phyloP scores from a whole-genome alignment of 2,113 vertebrate genomes.

The Archocentrus centrarchus region DNA sequence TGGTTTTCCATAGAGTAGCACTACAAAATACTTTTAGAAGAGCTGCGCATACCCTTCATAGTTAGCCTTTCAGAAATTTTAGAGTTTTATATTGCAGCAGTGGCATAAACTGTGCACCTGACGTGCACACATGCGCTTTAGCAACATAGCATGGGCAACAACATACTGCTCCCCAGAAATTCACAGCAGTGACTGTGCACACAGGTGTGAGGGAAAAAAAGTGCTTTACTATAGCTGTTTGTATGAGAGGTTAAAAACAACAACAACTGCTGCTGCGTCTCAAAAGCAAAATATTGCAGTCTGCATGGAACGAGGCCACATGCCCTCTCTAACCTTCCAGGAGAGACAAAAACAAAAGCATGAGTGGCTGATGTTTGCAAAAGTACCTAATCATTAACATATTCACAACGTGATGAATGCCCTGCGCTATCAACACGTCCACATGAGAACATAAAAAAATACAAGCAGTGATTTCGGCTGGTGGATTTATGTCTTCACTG shows the following conservation, averaged over 20 bases:
- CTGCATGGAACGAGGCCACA: not conserved
- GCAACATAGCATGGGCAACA: not conserved
- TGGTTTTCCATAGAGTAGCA: not conserved
- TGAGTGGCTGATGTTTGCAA: not conserved
- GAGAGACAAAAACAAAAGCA: not conserved
- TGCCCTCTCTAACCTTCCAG: not conserved
- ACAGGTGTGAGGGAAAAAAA: not conserved
- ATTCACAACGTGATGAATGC: not conserved
- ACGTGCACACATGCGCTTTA: not conserved
- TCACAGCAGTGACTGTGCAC: not conserved
- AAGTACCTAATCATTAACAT: not conserved
- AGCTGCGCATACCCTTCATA: not conserved
- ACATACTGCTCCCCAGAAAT: not conserved
- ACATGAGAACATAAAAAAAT: not conserved
- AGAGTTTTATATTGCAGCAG: not conserved
- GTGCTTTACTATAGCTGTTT: constrained; percentile 2
- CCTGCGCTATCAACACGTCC: constrained; percentile 11
- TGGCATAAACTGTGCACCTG: not conserved
- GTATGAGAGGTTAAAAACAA: not conserved
- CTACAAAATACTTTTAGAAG: not conserved
- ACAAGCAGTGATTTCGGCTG: not conserved
- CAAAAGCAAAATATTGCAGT: not conserved
- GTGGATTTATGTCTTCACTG: constrained; percentile 55
- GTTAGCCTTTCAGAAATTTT: not conserved
- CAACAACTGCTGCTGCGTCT: not conserved